Conservation (phyloP, 2,797 vertebrate species). For the Sebastes trivittatus region DNA sequence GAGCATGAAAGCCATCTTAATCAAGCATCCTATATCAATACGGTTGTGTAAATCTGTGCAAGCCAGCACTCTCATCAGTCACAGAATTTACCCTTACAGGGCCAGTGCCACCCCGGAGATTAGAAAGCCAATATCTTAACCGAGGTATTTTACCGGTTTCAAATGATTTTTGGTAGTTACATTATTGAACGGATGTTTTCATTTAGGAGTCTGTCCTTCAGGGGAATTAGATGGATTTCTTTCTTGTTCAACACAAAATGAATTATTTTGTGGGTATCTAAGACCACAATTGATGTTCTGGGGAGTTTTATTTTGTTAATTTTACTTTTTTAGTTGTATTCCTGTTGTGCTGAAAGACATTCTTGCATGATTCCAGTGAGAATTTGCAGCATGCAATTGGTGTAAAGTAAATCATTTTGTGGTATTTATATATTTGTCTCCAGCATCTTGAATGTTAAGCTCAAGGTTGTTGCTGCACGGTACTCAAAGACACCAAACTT, state of each 20-base stretch:
- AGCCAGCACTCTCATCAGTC: conserved; percentile 53
- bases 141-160: conserved; percentile 28
- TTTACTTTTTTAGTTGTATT: background rate
- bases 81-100: conserved; percentile 32
- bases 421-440: background rate
- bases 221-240: conserved; percentile 28
- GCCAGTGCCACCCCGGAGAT: conserved; percentile 22
- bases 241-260: background rate
- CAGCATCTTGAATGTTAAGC: background rate
- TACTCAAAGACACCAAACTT: background rate
- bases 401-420: background rate
- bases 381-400: background rate
- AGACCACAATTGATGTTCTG: conserved; percentile 2
- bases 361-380: background rate
- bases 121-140: conserved; percentile 55
- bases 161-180: conserved; percentile 50
- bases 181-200: conserved; percentile 52
- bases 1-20: conserved; percentile 58
- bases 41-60: conserved; percentile 51
- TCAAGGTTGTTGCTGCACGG: conserved; percentile 10
- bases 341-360: background rate
- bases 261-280: conserved; percentile 1
- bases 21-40: conserved; percentile 51
- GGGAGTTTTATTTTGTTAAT: background rate
- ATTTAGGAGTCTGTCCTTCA: conserved; percentile 24